Percentiles rank a stretch among this genome's conserved stretches.
Conservation (phyloP, 2,888 invertebrate species). For the Macrostomum cliftonense region DNA sequence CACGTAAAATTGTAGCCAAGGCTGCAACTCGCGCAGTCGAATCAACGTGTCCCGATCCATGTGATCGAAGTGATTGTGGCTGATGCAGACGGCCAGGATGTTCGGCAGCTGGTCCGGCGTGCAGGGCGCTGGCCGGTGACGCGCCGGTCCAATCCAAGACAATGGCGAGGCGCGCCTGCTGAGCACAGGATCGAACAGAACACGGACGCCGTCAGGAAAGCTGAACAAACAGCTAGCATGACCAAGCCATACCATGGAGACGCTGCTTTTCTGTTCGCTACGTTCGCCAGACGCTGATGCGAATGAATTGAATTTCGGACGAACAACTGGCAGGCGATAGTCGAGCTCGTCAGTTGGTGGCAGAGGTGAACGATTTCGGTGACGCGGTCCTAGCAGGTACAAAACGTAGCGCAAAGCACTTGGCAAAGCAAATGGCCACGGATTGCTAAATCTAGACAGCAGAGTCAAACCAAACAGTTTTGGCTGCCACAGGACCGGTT, state of each 20-base stretch:
- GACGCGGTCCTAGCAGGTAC: no score
- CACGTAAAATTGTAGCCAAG: slow-evolving; percentile 36
- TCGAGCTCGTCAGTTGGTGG: no score
- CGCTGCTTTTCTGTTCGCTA: no score
- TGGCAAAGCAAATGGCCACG: no score
- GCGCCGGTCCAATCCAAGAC: slow-evolving; percentile 28
- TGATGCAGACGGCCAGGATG: slow-evolving; percentile 39
- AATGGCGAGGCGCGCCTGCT: slow-evolving; percentile 32
- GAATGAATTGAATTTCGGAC: no score
- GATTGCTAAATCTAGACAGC: no score
- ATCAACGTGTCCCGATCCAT: slow-evolving; percentile 25
- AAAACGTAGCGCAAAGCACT: no score
- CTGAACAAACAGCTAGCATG: slow-evolving; percentile 40
- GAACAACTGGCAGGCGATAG: no score
- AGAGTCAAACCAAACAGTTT: no score
- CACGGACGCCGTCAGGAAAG: slow-evolving; percentile 30
- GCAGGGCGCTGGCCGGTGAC: slow-evolving; percentile 30
- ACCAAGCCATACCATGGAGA: slow-evolving; percentile 37
- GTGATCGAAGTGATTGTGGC: slow-evolving; percentile 43
- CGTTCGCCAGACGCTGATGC: no score
- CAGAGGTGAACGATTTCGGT: no score
- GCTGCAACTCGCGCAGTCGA: slow-evolving; percentile 22
- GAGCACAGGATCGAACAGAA: slow-evolving; percentile 42
- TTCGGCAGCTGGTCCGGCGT: slow-evolving; percentile 30
- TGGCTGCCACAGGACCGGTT: no score